Base-by-base conservation (phyloP, 2,113 vertebrate species). In the Nerophis ophidion region DNA sequence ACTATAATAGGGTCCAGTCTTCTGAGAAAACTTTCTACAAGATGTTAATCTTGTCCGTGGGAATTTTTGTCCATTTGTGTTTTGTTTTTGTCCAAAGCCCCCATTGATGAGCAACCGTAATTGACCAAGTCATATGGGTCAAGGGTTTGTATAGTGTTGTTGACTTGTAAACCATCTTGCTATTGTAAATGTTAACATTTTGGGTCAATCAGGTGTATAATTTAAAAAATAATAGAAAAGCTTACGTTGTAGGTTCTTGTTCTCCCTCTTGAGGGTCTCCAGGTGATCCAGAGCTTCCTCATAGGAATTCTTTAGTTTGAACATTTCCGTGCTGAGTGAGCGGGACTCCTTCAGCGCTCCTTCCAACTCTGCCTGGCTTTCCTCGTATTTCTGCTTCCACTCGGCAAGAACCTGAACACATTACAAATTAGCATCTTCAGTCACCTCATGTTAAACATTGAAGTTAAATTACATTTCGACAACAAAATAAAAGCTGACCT, bases 341-440 rank as follows among this genome's bases (percentile, higher is more conserved):
- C 91, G 87, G 68, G 90, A 82, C 6, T 93, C 91, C 7, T 93
- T 93, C 17, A 84, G 86, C 67, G 89, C 11, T 35, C 86, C 85
- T 46, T 93, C 92, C 17, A 92, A 55, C 42, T 93, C 91, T 13
- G 90, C 84, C 44, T 92, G 91, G 54, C 77, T 75, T 42, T 92
- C 90, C 0, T 92, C 89, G 63, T 89, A 89, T 65, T 92, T 93
- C 75, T 94, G 92, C 1, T 91, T 92, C 91, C 91, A 93, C 34
- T 92, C 92, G 5, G 88, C 79, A 33, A 93, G 81, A 66, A 93
- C 76, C 90, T 94, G 48, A 63, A 49, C 17, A 15, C 7, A 16
- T 0, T 14, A 36, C 1, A 69, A 65, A 38, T 4, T 38, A 46
- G 6, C 16, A 15, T 49, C 59, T 42, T 44, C 10, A 48, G 10